Base-by-base conservation (phyloP, 64 coral and sea anemone genomes). In the Stichodactyla helianthus region DNA sequence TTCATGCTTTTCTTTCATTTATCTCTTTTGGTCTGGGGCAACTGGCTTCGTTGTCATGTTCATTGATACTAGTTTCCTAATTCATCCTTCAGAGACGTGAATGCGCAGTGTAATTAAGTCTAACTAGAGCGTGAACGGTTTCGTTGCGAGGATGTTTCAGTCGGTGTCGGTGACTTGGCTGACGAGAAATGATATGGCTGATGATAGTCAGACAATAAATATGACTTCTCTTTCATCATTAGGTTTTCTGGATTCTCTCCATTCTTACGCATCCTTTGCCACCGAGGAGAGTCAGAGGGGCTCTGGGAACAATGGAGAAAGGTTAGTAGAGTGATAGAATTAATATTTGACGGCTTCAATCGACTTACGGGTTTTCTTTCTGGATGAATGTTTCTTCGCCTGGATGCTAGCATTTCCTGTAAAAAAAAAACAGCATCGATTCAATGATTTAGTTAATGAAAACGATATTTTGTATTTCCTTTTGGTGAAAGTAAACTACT, bases 181-280 rank as follows among this genome's bases (percentile, higher is more conserved):
- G 89, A 85, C 20, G 86, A 60, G 77, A 91, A 91, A 51, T 91
- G 77, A 83, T 91, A 91, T 58, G 90, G 90, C 13, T 91, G 90
- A 83, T 91, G 90, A 50, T 91, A 91, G 35, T 91, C 90, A 22
- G 90, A 91, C 50, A 91, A 74, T 6, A 91, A 60, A 22, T 84
- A 82, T 4, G 90, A 85, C 51, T 91, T 91, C 59, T 91, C 90
- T 87, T 91, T 91, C 28, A 91, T 61, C 28, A 91, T 79, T 6
- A 91, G 65, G 14, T 87, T 51, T 11, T 91, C 90, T 51, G 85
- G 77, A 28, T 71, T 62, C 55, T 84, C 83, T 25, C 54, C 83
- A 62, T 84, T 84, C 83, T 84, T 84, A 1, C 83, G 52, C 83
- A 84, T 84, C 18, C 83, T 57, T 62, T 84, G 83, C 83, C 83